A percentile compares a stretch with the other conserved stretches of the same genome.
phyloP scores from a whole-genome alignment of 2,797 vertebrate species.

The Heterohyrax brucei region DNA sequence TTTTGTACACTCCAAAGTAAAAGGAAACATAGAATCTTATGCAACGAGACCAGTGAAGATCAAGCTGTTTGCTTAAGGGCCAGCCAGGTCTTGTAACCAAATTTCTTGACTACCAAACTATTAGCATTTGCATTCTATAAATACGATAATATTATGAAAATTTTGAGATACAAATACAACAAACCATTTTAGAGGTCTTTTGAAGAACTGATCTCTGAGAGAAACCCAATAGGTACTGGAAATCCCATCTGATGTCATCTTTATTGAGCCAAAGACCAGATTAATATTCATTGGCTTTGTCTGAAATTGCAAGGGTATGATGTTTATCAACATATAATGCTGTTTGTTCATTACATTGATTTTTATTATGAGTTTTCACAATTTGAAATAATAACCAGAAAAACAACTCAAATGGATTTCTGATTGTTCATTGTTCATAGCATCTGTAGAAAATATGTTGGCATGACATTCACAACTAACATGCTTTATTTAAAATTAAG shows the following conservation, averaged over 20 bases:
- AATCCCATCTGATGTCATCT: slow-evolving; percentile 68
- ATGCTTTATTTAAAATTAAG: slow-evolving; percentile 90
- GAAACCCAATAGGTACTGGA: slow-evolving; percentile 70
- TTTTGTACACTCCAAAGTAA: slow-evolving; percentile 37
- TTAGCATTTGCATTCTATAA: slow-evolving; percentile 22
- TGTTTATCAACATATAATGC: slow-evolving; percentile 91
- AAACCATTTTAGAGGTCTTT: slow-evolving; percentile 30
- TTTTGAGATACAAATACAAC: slow-evolving; percentile 22
- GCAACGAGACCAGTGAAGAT: slow-evolving; percentile 2
- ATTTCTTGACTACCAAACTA: background rate
- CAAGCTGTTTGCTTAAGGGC: background rate
- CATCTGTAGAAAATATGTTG: slow-evolving; percentile 90
- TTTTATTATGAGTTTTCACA: slow-evolving; percentile 90
- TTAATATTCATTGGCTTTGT: slow-evolving; percentile 81
- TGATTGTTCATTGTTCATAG: slow-evolving; percentile 91
- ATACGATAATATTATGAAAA: slow-evolving; percentile 48
- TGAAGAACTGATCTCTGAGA: slow-evolving; percentile 36
- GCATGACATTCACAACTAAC: slow-evolving; percentile 87
- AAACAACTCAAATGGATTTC: slow-evolving; percentile 89
- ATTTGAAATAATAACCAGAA: slow-evolving; percentile 89
- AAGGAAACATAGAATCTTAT: background rate
- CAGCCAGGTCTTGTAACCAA: slow-evolving; percentile 10
- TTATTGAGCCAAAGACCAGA: slow-evolving; percentile 49
- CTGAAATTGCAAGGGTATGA: slow-evolving; percentile 89
- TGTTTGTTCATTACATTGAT: slow-evolving; percentile 89